Base-by-base conservation (phyloP, 2,888 invertebrate genomes). In the Caenorhabditis sulstoni region DNA sequence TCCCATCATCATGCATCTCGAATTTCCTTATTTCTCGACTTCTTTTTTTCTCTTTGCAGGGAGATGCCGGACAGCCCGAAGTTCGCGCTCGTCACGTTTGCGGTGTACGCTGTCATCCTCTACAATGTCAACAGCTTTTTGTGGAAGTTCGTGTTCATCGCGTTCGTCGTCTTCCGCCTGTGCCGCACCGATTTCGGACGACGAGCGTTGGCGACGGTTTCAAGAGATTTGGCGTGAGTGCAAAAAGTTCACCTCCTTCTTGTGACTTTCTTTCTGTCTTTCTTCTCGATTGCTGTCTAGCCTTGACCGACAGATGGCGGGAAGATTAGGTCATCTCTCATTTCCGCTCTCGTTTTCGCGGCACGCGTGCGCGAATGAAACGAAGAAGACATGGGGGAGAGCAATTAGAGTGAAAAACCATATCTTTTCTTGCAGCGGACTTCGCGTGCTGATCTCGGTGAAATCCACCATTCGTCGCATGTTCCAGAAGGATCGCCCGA, bases 141-240 rank as follows among this genome's bases (percentile, higher is more conserved):
- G 65, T 87, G 86, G 86, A 71, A 82, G 35, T 73, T 75, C 37
- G 71, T 86, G 11, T 68, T 80, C 20, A 16, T 81, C 37, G 70
- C 71, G 49, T 87, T 79, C 64, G 75, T 83, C 37, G 68, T 82
- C 23, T 84, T 82, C 55, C 85, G 86, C 9, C 50, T 84, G 11
- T 65, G 80, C 12, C 41, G 58, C 12, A 83, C 85, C 11, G 87
- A 87, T 18, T 78, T 85, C 23, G 84, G 79, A 23, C 75, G 71
- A 37, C 66, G 87, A 35, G 79, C 78, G 37, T n/a, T 86, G 23
- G 79, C 82, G 57, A 87, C 88, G 3, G 41, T 89, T 16, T 82
- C 84, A 8, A 73, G 89, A 68, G 89, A 89, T 82, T 23, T 88
- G 23, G 86, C 66, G 88, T 89, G 59, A 79, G 86, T 82, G 65